Percentiles rank a stretch among this genome's conserved stretches.
phyloP scores from a whole-genome alignment of 2,888 invertebrate species.

The Cheilosia impressa region DNA sequence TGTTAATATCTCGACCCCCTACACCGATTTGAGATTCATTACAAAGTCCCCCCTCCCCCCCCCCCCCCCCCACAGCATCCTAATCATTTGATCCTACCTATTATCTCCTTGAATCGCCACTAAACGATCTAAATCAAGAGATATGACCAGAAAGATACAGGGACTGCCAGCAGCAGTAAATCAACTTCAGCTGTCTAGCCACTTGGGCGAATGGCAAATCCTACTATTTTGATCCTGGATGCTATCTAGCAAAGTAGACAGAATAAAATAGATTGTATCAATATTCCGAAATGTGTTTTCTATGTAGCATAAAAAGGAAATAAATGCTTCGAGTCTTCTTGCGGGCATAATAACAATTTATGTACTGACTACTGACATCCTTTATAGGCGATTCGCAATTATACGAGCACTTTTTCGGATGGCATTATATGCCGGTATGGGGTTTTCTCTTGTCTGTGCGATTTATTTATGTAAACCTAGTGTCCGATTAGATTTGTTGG shows the following conservation, averaged over 20 bases:
- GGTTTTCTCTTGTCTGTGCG: not conserved
- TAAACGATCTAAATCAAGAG: not conserved
- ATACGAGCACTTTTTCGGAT: conserved; percentile 1
- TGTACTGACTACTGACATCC: not conserved
- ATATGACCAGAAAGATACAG: not conserved
- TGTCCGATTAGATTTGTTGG: conserved; percentile 6
- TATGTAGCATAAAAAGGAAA: not conserved
- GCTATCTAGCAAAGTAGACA: not conserved
- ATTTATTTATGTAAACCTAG: conserved; percentile 18
- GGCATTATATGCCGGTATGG: not conserved
- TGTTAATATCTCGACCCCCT: too few species aligned
- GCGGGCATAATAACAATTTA: conserved; percentile 28
- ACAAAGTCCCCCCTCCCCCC: too few species aligned
- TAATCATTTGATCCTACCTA: not conserved
- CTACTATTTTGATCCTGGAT: too few species aligned
- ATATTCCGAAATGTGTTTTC: conserved; percentile 18
- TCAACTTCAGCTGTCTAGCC: conserved; percentile 23
- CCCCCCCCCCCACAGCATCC: too few species aligned
- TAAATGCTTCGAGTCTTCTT: not conserved
- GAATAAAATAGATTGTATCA: conserved; percentile 24
- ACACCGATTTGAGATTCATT: too few species aligned
- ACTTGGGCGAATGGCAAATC: conserved; percentile 18
- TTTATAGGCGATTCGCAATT: conserved; percentile 10
- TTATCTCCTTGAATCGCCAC: not conserved
- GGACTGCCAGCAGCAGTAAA: not conserved